These are phyloP conservation scores for Motacilla alba DNA, from an alignment of 2,113 vertebrate species.

Conservation along the genomic window DNA sequence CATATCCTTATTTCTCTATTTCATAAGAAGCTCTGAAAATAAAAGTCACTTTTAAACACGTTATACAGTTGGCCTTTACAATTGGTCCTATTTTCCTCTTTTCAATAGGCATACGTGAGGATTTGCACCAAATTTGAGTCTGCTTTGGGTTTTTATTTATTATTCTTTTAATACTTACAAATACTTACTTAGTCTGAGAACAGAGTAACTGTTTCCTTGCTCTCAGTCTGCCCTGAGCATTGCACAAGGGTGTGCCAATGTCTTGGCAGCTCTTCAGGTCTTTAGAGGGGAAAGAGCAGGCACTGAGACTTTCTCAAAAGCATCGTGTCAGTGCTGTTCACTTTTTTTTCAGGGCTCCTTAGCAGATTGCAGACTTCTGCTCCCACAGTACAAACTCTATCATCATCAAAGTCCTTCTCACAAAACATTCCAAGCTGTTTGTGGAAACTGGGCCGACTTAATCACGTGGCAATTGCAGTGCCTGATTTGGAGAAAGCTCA, in stretches of 20 bases:
- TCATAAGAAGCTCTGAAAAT: neutral
- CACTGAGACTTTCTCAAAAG: neutral
- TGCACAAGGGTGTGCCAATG: neutral
- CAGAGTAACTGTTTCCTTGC: neutral
- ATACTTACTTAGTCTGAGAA: conserved; percentile 6
- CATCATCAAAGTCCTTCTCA: conserved; percentile 14
- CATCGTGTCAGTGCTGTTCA: neutral
- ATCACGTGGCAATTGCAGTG: conserved; percentile 93
- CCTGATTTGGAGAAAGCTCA: conserved; percentile 87
- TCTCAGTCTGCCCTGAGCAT: neutral
- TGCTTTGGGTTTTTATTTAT: neutral
- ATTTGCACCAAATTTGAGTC: neutral
- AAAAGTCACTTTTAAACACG: neutral
- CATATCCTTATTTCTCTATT: neutral
- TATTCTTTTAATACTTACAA: neutral
- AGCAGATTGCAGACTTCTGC: conserved; percentile 35
- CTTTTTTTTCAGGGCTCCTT: conserved; percentile 70
- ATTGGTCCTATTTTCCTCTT: neutral
- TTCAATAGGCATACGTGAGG: neutral
- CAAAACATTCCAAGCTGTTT: conserved; percentile 62
- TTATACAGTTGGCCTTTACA: neutral
- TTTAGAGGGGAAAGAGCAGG: neutral
- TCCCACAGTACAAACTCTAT: conserved; percentile 14
- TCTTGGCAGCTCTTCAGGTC: neutral
- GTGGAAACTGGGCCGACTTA: conserved; percentile 90